These are phyloP conservation scores for Epinotia brunnichana DNA, from an alignment of 2,888 invertebrate species.

Conservation along the genomic window DNA sequence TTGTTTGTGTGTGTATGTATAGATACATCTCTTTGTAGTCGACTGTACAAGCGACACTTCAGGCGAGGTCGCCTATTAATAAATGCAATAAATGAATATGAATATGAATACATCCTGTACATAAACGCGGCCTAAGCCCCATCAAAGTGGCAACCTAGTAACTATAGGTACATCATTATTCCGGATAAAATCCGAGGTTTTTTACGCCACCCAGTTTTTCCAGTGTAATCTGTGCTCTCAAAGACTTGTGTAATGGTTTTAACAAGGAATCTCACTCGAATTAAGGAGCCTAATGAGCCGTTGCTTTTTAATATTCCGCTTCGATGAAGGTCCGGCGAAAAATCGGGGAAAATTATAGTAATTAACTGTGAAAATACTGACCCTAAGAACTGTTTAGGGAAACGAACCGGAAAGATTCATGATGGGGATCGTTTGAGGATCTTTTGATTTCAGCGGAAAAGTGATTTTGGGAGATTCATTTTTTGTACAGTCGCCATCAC, in stretches of 20 bases:
- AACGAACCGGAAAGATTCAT: slow-evolving; percentile 30
- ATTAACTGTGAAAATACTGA: slow-evolving; percentile 43
- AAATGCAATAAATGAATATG: too few relatives aligned
- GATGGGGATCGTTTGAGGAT: slow-evolving; percentile 8
- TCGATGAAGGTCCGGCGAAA: slow-evolving; percentile 30
- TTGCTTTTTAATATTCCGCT: slow-evolving; percentile 49
- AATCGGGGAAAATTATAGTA: slow-evolving; percentile 36
- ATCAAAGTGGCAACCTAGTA: too few relatives aligned
- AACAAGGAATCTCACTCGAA: slow-evolving; percentile 46
- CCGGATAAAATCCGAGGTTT: not conserved
- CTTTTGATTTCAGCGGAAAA: slow-evolving; percentile 15
- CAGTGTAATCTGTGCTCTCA: slow-evolving; percentile 15
- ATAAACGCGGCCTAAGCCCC: too few relatives aligned
- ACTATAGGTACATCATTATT: slow-evolving; percentile 10
- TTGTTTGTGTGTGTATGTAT: too few relatives aligned
- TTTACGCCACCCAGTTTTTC: not conserved
- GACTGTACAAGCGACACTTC: too few relatives aligned
- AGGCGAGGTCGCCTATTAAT: too few relatives aligned
- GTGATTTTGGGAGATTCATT: slow-evolving; percentile 7
- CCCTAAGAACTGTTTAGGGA: slow-evolving; percentile 36
- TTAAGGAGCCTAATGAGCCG: slow-evolving; percentile 48
- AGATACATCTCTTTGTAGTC: too few relatives aligned
- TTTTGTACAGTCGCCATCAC: too few relatives aligned
- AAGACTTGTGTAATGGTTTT: slow-evolving; percentile 36
- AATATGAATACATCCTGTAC: too few relatives aligned